Base-by-base conservation (phyloP, 2,113 vertebrate species). In the Notechis scutatus region DNA sequence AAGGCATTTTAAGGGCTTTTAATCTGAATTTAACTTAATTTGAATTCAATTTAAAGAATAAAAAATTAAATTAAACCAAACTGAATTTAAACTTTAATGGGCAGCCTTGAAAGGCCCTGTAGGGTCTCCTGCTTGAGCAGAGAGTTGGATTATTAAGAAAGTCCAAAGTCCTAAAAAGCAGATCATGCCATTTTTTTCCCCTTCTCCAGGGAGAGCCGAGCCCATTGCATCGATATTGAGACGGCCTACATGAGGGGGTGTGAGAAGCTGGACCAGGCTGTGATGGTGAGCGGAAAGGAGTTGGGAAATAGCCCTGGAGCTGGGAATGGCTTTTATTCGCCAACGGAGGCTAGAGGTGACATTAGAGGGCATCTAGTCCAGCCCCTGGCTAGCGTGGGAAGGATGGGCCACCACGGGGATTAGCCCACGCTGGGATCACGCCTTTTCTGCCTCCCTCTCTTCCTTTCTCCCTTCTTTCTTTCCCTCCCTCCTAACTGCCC, bases 151-250 rank as follows among this genome's bases (percentile, higher is more conserved):
- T 24, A 24, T 24, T 3, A 23, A 59, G 56, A 42, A 42, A 42
- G 42, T 7, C 56, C 56, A 8, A 74, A 74, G 1, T 39, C 69
- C n/a, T 34, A 20, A 39, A 74, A n/a, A 34, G 64, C n/a, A 34
- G 14, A 18, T 74, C 1, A 64, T 64, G n/a, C 61, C 0, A 29
- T 29, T 7, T 26, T 26, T 3, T 3, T 26, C 1, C 3, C 54
- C 92, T 4, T 0, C 0, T 97, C 0, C 96, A 99, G 99, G 96
- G 99, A 99, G 97, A 98, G 98, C 96, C 97, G 99, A 10, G 98
- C 98, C 0, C 98, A 99, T 96, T 99, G 99, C 97, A 99, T 99
- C 57, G 99, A 99, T 94, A 99, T 99, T 56, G 99, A 99, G 96
- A 99, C 98, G 0, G 99, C 99, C 0, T 99, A 99, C 89, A 96